These are phyloP conservation scores for Strix uralensis DNA, from an alignment of 2,113 vertebrate genomes.

Conservation along the genomic window DNA sequence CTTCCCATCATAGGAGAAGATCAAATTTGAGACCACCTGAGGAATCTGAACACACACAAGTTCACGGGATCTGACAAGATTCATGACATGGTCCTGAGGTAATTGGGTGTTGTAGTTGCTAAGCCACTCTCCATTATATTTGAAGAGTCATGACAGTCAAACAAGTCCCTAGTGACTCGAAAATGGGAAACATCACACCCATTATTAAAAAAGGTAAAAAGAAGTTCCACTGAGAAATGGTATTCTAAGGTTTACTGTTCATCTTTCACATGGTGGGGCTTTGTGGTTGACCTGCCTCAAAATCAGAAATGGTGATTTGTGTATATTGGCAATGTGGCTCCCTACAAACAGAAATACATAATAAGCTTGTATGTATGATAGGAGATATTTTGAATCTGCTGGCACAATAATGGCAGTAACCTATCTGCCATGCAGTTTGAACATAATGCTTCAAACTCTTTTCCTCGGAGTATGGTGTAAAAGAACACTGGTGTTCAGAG, in stretches of 20 bases:
- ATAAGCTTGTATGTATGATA: background rate
- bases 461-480: background rate
- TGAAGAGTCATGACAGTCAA: background rate
- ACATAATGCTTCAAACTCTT: background rate
- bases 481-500: background rate
- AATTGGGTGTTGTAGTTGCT: background rate
- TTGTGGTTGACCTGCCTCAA: background rate
- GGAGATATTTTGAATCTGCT: background rate
- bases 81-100: background rate
- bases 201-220: background rate
- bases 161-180: too few species aligned
- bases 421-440: background rate
- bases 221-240: background rate
- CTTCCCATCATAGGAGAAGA: background rate
- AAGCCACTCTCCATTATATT: background rate
- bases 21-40: background rate
- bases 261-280: background rate
- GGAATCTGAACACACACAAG: background rate
- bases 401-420: background rate
- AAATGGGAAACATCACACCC: too few species aligned
- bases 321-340: background rate
- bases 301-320: background rate
- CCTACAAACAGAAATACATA: background rate
- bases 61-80: background rate
- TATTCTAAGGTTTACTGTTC: background rate